Evolutionary conservation across 2,797 vertebrate genomes (phyloP).

Genomic region (Oceanodroma leucorhoa): DNA sequence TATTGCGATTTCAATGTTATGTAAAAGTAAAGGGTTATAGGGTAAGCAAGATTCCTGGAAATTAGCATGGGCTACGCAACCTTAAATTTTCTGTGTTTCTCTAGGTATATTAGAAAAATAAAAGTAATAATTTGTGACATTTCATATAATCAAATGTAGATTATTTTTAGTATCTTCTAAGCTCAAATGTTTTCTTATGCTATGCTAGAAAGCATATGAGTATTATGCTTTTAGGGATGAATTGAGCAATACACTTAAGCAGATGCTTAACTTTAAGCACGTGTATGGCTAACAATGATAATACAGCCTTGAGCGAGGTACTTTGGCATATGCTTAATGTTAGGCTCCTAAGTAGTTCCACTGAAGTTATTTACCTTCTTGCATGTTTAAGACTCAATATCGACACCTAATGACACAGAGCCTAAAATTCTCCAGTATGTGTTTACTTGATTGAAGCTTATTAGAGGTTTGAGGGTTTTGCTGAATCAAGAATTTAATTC

Average conservation of each 20-base stretch:
- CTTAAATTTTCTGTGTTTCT: not conserved
- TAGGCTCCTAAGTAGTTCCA: not conserved
- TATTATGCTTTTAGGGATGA: not conserved
- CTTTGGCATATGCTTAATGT: not conserved
- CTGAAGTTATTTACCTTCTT: not conserved
- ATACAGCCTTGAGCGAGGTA: not conserved
- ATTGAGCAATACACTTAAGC: not conserved
- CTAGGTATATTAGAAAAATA: not conserved
- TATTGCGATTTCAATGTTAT: conserved; percentile 32
- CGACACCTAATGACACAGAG: not conserved
- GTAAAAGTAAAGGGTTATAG: not conserved
- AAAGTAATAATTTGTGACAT: not conserved
- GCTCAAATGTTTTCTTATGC: not conserved
- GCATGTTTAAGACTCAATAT: not conserved
- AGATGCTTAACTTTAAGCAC: not conserved
- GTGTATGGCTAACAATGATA: not conserved
- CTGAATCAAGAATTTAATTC: not conserved
- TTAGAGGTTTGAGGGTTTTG: not conserved
- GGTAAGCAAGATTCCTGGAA: not conserved
- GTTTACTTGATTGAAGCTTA: not conserved
- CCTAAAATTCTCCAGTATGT: not conserved
- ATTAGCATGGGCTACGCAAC: not conserved
- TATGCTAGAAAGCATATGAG: not conserved
- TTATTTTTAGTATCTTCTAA: not conserved
- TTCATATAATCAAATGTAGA: not conserved